Conservation (phyloP, 2,113 vertebrate species). For the Cyphomyrus discorhynchus region DNA sequence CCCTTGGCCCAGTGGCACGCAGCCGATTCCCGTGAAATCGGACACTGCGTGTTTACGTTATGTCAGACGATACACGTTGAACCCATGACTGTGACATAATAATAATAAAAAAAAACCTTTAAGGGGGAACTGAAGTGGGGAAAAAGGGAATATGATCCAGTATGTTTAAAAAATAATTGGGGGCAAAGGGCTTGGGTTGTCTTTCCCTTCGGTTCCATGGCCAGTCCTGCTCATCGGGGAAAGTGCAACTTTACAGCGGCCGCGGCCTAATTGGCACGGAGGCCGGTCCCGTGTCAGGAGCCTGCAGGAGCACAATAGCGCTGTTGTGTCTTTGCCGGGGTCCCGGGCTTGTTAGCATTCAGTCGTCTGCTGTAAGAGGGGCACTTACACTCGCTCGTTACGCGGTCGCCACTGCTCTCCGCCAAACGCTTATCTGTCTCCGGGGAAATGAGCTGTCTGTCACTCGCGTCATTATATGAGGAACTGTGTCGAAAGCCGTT, state of each 20-base stretch:
- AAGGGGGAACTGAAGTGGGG: neutral
- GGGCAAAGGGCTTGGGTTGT: neutral
- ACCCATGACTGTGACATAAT: neutral
- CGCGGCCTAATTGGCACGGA: slow-evolving; percentile 44
- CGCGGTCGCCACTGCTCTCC: neutral
- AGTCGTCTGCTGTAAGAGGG: slow-evolving; percentile 17
- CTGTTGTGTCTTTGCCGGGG: slow-evolving; percentile 35
- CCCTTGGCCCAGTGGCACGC: no score
- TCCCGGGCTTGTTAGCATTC: slow-evolving; percentile 45
- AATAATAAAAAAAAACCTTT: neutral
- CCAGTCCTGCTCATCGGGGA: slow-evolving; percentile 27
- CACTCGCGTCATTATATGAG: neutral
- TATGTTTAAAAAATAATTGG: slow-evolving; percentile 15
- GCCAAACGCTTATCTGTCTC: slow-evolving; percentile 17
- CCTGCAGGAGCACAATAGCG: slow-evolving; percentile 36
- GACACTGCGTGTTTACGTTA: neutral
- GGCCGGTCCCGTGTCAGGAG: slow-evolving; percentile 17
- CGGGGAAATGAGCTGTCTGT: slow-evolving; percentile 10
- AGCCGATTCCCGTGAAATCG: neutral
- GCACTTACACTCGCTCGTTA: slow-evolving; percentile 23
- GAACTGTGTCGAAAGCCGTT: neutral
- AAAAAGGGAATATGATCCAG: neutral
- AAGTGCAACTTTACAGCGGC: slow-evolving; percentile 29
- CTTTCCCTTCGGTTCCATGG: neutral
- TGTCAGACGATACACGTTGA: neutral